Conservation (phyloP, 2,888 invertebrate species). For the Orthosia incerta region DNA sequence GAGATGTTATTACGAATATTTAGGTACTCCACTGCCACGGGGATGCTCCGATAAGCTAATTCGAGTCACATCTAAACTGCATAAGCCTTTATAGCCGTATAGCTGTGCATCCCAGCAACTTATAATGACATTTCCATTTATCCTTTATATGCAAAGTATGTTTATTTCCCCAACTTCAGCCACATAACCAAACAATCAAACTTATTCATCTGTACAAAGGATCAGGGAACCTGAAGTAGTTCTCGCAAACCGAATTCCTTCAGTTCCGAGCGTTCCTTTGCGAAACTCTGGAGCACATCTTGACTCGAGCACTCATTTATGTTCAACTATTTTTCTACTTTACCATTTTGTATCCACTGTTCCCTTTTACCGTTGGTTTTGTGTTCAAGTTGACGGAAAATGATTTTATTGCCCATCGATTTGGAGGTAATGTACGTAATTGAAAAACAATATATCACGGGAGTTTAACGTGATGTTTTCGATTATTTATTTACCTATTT, state of each 20-base stretch:
- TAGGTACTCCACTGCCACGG: too few relatives aligned
- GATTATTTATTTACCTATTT: too few relatives aligned
- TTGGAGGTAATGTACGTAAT: constrained; percentile 7
- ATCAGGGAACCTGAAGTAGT: constrained; percentile 69
- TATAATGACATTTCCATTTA: background rate
- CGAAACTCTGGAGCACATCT: constrained; percentile 81
- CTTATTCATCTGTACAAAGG: constrained; percentile 53
- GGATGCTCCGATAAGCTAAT: background rate
- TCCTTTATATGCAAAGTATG: constrained; percentile 4
- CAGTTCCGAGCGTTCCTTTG: constrained; percentile 80
- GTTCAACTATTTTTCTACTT: constrained; percentile 70
- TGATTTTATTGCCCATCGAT: constrained; percentile 41
- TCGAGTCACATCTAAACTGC: background rate
- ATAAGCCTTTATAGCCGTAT: background rate
- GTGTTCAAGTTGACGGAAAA: constrained; percentile 57
- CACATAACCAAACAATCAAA: constrained; percentile 54
- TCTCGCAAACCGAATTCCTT: constrained; percentile 77
- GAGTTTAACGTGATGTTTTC: too few relatives aligned
- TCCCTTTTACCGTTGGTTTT: constrained; percentile 45
- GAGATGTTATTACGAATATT: background rate
- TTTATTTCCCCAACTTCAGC: constrained; percentile 8
- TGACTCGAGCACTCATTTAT: constrained; percentile 80
- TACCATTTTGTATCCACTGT: constrained; percentile 61
- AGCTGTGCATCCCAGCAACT: background rate
- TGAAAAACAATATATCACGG: too few relatives aligned